These are phyloP conservation scores for Eueides isabella DNA, from an alignment of 1,140 invertebrate species.

Conservation along the genomic window DNA sequence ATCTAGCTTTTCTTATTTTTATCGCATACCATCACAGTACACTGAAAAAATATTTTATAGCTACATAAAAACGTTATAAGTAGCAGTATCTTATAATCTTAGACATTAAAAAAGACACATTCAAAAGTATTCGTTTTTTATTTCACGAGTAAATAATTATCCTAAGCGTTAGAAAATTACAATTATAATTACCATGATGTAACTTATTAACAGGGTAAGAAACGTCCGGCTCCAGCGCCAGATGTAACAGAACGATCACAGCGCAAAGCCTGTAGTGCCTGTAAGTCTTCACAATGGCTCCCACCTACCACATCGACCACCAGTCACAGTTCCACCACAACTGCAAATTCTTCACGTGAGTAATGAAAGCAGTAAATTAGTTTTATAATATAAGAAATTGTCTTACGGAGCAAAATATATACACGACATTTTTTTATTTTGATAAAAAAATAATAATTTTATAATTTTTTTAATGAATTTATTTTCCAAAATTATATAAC, in stretches of 20 bases:
- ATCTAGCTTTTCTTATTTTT: neutral
- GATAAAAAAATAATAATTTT: no score
- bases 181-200: neutral
- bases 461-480: no score
- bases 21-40: neutral
- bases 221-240: constrained; percentile 69
- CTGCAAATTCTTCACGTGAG: constrained; percentile 77
- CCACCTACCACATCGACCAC: constrained; percentile 71
- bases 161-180: no score
- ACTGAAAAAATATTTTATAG: neutral
- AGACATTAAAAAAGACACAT: neutral
- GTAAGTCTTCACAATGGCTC: constrained; percentile 70
- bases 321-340: constrained; percentile 79
- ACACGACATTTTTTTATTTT: no score
- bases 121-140: neutral
- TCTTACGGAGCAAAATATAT: no score
- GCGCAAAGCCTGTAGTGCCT: constrained; percentile 54
- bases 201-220: constrained; percentile 61
- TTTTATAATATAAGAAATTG: no score
- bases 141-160: no score
- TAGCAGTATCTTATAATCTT: neutral
- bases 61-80: neutral
- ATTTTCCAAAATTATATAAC: no score
- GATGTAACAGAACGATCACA: constrained; percentile 75
- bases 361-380: constrained; percentile 29